Conservation (phyloP, 1,140 invertebrate genomes). For the Globodera ellingtonae region DNA sequence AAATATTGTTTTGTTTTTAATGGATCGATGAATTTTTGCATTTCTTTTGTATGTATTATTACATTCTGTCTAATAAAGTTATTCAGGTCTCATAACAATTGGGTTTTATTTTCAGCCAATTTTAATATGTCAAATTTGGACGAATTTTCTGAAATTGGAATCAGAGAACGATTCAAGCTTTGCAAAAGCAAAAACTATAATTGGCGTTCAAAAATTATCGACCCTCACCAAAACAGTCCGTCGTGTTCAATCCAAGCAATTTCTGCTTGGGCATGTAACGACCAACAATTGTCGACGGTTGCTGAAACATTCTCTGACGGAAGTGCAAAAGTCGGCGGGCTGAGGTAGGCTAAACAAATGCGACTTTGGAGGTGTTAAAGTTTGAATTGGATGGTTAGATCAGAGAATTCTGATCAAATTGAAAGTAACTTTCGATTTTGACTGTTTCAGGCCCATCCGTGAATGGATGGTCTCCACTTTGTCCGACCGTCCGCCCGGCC, state of each 20-base stretch:
- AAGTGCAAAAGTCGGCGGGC: not conserved
- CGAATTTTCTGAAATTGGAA: not conserved
- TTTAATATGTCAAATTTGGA: not conserved
- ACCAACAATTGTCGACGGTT: not conserved
- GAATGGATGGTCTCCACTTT: conserved; percentile 51
- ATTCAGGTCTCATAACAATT: no score
- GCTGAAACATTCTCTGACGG: not conserved
- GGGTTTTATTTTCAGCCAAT: not conserved
- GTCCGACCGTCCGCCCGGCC: conserved; percentile 34
- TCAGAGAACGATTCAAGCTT: not conserved
- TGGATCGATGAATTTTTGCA: no score
- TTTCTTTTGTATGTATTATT: no score
- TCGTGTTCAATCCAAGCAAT: not conserved
- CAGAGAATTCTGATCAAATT: conserved; percentile 25
- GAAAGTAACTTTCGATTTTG: conserved; percentile 18
- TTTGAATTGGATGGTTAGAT: not conserved
- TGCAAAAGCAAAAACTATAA: not conserved
- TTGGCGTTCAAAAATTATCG: not conserved
- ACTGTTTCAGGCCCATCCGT: conserved; percentile 37
- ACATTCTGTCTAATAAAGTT: no score
- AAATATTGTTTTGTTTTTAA: not conserved
- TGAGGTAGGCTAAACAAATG: not conserved
- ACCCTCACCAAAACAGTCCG: not conserved
- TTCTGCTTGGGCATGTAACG: not conserved
- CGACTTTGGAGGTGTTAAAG: no score